phyloP scores from a whole-genome alignment of 2,888 invertebrate species.

The Halictus quadricinctus region DNA sequence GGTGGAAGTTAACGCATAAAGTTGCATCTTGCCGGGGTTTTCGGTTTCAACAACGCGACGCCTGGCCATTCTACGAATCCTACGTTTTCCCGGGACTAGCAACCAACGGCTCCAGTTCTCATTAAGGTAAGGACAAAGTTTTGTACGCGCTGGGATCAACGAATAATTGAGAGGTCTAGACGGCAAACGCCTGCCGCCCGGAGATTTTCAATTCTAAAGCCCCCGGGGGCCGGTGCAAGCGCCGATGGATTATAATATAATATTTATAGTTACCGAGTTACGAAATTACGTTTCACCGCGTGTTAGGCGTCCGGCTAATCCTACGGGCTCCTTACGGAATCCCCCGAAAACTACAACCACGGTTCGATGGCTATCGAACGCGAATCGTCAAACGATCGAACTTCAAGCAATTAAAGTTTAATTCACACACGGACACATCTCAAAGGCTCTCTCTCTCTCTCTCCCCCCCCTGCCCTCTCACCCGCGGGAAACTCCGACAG shows the following conservation, averaged over 20 bases:
- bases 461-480: too few relatives aligned
- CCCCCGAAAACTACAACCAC: not conserved
- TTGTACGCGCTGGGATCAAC: slow-evolving; percentile 1
- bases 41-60: not conserved
- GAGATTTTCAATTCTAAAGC: slow-evolving; percentile 7
- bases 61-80: not conserved
- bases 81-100: not conserved
- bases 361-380: not conserved
- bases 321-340: not conserved
- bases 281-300: not conserved
- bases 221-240: not conserved
- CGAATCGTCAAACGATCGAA: slow-evolving; percentile 18
- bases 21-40: not conserved
- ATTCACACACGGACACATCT: slow-evolving; percentile 18
- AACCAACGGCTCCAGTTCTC: not conserved
- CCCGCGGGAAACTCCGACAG: not conserved
- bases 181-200: not conserved
- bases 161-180: slow-evolving; percentile 18
- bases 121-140: slow-evolving; percentile 18
- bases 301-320: not conserved
- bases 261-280: not conserved
- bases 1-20: slow-evolving; percentile 28
- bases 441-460: not conserved
- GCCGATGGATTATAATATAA: not conserved
- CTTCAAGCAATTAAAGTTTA: slow-evolving; percentile 34